Base-by-base conservation (phyloP, 64 coral and sea anemone species). In the Porites lutea region DNA sequence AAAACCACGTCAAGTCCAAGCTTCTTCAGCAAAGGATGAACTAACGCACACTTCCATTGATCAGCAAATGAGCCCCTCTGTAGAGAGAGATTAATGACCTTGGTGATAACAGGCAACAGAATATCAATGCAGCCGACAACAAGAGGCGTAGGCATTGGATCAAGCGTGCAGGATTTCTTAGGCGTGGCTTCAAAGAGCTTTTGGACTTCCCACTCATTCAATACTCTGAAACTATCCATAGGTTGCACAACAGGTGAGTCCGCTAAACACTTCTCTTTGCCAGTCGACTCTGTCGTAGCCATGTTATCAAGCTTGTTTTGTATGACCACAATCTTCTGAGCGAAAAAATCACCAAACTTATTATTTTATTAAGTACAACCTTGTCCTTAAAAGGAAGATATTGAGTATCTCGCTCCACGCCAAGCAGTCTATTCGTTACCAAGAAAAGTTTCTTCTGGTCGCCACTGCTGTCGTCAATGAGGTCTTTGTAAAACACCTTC, bases 371-470 rank as follows among this genome's bases (percentile, higher is more conserved):
- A 55, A 55, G 53, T 0, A 11, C 53, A 55, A 55, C 11, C 53
- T 55, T 55, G 53, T 55, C 53, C 5, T 55, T 11, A 55, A 5
- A 55, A 7, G 5, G 53, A 55, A 11, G 0, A 55, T 2, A 55
- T 11, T 55, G 5, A 7, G 11, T 11, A 11, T 22, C 80, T 18
- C 13, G 15, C 18, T 92, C 58, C 50, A n/a, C 71, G 13, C 72
- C 81, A 78, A 92, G 81, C 82, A 92, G 22, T 15, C 71, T 77
- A 46, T 79, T 92, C 21, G 90, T 92, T 64, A 46, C 72, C 7
- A 72, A 87, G 51, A 93, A 93, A 2, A 93, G 83, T 70, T 93
- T 87, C 65, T 59, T 86, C 48, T 92, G 72, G 53, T 87, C 62
- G 13, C 18, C 18, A 52, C 90, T 92, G 13, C 77, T 85, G 5